phyloP scores from a whole-genome alignment of 2,888 invertebrate genomes.

The Leptinotarsa haldemani region DNA sequence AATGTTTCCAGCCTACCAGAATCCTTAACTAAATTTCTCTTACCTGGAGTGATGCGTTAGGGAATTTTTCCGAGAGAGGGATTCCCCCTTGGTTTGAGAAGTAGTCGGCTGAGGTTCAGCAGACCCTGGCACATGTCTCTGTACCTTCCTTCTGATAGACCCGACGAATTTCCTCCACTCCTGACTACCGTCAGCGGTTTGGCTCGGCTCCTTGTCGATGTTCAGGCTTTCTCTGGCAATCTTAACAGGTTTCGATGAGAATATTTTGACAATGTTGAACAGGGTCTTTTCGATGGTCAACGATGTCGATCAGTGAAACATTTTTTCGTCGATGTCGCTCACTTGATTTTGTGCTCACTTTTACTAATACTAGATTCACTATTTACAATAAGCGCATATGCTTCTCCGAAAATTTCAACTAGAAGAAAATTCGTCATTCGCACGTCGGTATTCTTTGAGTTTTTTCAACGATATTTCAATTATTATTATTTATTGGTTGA shows the following conservation, averaged over 20 bases:
- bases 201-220: constrained; percentile 56
- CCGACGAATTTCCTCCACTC: constrained; percentile 67
- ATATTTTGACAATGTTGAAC: constrained; percentile 63
- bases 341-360: constrained; percentile 24
- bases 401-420: constrained; percentile 54
- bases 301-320: constrained; percentile 34
- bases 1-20: constrained; percentile 1
- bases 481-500: too few species aligned
- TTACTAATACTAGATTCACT: constrained; percentile 35
- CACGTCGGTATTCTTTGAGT: constrained; percentile 30
- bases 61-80: constrained; percentile 63
- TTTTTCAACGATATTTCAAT: not conserved
- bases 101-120: constrained; percentile 36
- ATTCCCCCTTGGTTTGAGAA: constrained; percentile 54
- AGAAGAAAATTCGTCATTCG: constrained; percentile 23
- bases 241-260: constrained; percentile 58
- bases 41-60: constrained; percentile 57
- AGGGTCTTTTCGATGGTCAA: constrained; percentile 52
- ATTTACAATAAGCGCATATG: constrained; percentile 55
- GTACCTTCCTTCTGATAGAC: constrained; percentile 65
- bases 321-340: constrained; percentile 14
- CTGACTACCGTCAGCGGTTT: constrained; percentile 53
- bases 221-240: constrained; percentile 62
- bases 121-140: constrained; percentile 61
- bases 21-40: not conserved